Conservation (phyloP, 2,797 vertebrate genomes). For the Sebastes trivittatus region DNA sequence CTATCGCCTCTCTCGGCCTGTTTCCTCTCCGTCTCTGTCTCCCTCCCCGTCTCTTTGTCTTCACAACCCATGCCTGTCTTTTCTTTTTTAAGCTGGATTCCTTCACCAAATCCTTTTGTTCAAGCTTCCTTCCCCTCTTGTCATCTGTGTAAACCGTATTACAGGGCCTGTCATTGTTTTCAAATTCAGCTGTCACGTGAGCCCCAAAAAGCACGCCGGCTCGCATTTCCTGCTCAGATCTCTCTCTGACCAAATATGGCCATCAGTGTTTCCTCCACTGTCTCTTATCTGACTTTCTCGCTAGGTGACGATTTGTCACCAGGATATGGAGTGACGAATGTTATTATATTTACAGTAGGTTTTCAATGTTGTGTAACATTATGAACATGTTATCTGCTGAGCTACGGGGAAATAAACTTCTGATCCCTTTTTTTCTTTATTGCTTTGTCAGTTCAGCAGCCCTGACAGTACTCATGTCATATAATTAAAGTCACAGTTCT, state of each 20-base stretch:
- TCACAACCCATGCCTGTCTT: background rate
- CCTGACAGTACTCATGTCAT: background rate
- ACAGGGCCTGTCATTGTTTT: constrained; percentile 58
- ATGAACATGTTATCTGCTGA: background rate
- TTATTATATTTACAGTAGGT: constrained; percentile 17
- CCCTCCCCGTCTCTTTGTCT: constrained; percentile 28
- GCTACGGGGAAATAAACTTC: background rate
- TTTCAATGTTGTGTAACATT: background rate
- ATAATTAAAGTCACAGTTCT: background rate
- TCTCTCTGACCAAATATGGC: constrained; percentile 45
- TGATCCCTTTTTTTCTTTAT: background rate
- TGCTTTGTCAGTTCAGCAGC: background rate
- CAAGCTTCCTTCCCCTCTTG: constrained; percentile 61
- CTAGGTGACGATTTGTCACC: background rate
- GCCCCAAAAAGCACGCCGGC: background rate
- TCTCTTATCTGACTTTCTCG: constrained; percentile 23
- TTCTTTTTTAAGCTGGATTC: constrained; percentile 9
- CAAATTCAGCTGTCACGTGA: constrained; percentile 31
- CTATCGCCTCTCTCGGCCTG: constrained; percentile 6
- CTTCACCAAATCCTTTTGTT: constrained; percentile 59
- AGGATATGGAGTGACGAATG: constrained; percentile 15
- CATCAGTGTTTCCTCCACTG: background rate
- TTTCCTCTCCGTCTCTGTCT: constrained; percentile 46
- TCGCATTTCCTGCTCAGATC: constrained; percentile 42
- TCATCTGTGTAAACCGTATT: constrained; percentile 51